Conservation (phyloP, 2,888 invertebrate species). For the Lycophotia porphyrea region DNA sequence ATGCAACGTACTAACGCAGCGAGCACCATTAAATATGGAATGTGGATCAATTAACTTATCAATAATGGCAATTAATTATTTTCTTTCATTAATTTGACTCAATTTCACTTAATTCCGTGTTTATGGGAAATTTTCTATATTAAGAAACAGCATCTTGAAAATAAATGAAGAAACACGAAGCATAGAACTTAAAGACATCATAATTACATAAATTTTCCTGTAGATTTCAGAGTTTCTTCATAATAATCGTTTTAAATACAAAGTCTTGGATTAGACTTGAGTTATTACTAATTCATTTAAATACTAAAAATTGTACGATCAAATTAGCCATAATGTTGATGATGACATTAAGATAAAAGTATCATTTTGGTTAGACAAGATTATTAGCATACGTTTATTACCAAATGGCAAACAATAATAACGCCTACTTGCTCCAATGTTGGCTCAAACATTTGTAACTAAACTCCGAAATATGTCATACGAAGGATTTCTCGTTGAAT, state of each 20-base stretch:
- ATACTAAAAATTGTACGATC: slow-evolving; percentile 28
- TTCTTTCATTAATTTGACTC: slow-evolving; percentile 40
- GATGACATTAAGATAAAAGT: slow-evolving; percentile 49
- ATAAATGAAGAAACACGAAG: not conserved
- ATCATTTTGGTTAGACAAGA: slow-evolving; percentile 56
- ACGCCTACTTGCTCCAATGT: slow-evolving; percentile 49
- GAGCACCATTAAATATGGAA: slow-evolving; percentile 64
- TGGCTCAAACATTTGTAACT: slow-evolving; percentile 39
- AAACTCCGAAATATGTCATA: slow-evolving; percentile 5
- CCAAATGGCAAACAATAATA: slow-evolving; percentile 42
- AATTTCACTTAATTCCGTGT: slow-evolving; percentile 52
- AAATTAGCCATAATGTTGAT: slow-evolving; percentile 40
- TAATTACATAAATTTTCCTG: slow-evolving; percentile 8
- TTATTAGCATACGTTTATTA: slow-evolving; percentile 50
- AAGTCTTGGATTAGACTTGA: too few relatives aligned
- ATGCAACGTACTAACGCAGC: slow-evolving; percentile 60
- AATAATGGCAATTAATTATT: slow-evolving; percentile 41
- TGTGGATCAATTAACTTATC: slow-evolving; percentile 68
- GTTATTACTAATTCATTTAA: slow-evolving; percentile 21
- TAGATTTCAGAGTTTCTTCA: slow-evolving; percentile 1
- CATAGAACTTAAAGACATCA: not conserved
- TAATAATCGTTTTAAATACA: too few relatives aligned
- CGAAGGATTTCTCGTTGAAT: slow-evolving; percentile 18
- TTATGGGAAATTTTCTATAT: slow-evolving; percentile 43
- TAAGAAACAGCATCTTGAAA: slow-evolving; percentile 21